phyloP scores from a whole-genome alignment of 2,797 vertebrate genomes.

The Xiphorhynchus erythropygius region DNA sequence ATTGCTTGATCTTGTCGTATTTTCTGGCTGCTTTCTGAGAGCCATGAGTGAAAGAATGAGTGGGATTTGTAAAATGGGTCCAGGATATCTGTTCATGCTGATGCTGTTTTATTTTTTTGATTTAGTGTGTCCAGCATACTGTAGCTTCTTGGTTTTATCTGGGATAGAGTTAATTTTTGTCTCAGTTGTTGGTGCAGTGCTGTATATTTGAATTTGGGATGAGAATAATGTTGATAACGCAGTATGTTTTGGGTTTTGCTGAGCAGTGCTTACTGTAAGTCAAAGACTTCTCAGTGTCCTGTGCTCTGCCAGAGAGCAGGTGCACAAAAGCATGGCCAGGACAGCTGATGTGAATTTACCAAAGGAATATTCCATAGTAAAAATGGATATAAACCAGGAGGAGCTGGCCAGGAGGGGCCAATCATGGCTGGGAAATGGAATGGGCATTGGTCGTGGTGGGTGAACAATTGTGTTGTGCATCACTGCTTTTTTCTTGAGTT shows the following conservation, averaged over 20 bases:
- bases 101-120: neutral
- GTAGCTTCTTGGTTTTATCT: neutral
- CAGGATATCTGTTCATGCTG: neutral
- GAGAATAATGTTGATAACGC: neutral
- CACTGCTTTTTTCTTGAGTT: neutral
- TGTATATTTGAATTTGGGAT: neutral
- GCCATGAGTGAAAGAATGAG: rapidly evolving
- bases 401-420: neutral
- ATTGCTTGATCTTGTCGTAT: neutral
- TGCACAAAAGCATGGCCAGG: neutral
- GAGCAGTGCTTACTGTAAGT: neutral
- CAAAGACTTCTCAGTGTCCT: neutral
- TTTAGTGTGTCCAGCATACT: neutral
- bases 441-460: neutral
- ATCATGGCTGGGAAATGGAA: neutral
- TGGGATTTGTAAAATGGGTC: neutral
- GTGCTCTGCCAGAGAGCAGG: neutral
- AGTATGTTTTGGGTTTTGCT: neutral
- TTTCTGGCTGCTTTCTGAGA: neutral
- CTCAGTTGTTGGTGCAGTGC: neutral
- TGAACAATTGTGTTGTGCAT: neutral
- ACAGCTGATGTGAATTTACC: neutral
- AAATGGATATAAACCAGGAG: neutral
- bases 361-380: neutral
- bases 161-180: neutral